phyloP scores from a whole-genome alignment of 2,888 invertebrate genomes.

The Omphaloscelis lunosa region DNA sequence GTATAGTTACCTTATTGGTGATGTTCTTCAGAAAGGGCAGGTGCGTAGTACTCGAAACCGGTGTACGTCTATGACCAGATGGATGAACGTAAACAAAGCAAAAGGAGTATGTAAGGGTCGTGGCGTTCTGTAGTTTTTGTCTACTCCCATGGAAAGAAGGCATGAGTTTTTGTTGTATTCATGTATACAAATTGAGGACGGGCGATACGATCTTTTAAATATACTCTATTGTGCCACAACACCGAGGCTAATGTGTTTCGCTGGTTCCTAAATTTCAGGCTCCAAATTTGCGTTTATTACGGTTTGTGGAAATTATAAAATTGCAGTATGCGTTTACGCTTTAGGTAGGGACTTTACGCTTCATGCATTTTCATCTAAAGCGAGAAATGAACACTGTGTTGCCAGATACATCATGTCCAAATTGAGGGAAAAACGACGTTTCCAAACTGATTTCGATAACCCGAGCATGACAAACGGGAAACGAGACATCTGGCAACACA shows the following conservation, averaged over 20 bases:
- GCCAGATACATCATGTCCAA: slow-evolving; percentile 61
- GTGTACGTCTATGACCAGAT: no score
- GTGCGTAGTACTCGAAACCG: no score
- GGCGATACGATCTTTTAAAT: background rate
- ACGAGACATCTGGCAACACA: slow-evolving; percentile 63
- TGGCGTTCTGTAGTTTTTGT: no score
- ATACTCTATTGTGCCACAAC: background rate
- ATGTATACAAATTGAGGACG: background rate
- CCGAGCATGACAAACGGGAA: slow-evolving; percentile 32
- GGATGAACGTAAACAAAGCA: no score
- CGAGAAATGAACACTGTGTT: slow-evolving; percentile 54
- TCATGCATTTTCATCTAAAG: slow-evolving; percentile 45
- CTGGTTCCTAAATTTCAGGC: slow-evolving; percentile 15
- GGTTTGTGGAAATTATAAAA: background rate
- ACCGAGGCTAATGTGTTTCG: background rate
- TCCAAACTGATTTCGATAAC: slow-evolving; percentile 20
- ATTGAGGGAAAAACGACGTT: slow-evolving; percentile 10
- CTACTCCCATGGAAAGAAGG: no score
- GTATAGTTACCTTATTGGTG: no score
- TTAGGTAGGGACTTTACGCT: slow-evolving; percentile 44
- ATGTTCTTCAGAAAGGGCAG: no score
- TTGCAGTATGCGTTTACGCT: slow-evolving; percentile 35
- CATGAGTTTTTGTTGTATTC: background rate
- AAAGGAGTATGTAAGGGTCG: no score
- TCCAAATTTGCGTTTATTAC: slow-evolving; percentile 1